phyloP scores from a whole-genome alignment of 2,797 vertebrate genomes.

The Sebastes minor region DNA sequence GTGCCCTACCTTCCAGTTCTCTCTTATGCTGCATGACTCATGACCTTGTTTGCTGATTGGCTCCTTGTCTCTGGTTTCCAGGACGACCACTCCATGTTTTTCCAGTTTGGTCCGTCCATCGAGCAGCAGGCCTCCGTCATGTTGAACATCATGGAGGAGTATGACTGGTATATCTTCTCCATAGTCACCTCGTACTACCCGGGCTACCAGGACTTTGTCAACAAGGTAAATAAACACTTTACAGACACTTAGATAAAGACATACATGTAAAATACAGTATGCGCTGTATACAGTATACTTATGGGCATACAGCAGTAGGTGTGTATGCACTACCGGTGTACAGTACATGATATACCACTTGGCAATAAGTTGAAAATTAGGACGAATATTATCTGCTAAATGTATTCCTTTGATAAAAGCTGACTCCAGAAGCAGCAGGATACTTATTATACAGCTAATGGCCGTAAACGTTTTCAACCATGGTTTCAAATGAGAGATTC shows the following conservation, averaged over 20 bases:
- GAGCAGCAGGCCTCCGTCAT: conserved; percentile 98
- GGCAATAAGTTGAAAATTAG: neutral
- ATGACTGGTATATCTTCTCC: conserved; percentile 99
- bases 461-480: neutral
- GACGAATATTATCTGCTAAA: neutral
- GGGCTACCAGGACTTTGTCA: conserved; percentile 98
- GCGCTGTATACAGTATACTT: neutral
- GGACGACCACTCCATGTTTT: conserved; percentile 99
- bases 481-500: conserved; percentile 23
- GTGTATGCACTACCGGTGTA: neutral
- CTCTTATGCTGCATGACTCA: conserved; percentile 56
- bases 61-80: conserved; percentile 75
- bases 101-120: conserved; percentile 98
- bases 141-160: conserved; percentile 99
- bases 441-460: conserved; percentile 20
- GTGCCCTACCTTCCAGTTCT: conserved; percentile 45
- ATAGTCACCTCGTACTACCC: conserved; percentile 98
- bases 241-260: neutral
- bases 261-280: neutral
- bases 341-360: neutral
- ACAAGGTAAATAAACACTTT: conserved; percentile 85
- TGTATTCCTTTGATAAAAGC: conserved; percentile 15
- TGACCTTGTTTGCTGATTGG: conserved; percentile 70
- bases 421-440: conserved; percentile 18
- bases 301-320: neutral